Evolutionary conservation across 2,113 vertebrate genomes (phyloP), one percentile per base, ranked within the genome.

Genomic region (Platichthys flesus): DNA sequence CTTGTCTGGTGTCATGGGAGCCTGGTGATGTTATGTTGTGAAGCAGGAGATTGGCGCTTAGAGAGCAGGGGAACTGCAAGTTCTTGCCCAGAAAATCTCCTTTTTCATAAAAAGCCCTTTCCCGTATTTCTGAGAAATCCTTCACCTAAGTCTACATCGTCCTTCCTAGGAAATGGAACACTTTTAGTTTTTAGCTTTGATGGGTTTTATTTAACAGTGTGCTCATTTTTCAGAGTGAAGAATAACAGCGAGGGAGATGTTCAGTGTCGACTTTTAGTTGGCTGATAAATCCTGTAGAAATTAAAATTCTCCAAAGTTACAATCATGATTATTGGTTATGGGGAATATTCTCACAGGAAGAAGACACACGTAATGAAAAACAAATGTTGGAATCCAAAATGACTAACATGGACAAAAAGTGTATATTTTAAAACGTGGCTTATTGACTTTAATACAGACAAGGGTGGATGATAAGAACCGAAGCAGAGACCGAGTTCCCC

Each of bases 71-170:
- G 59, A 71, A 68, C 74, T 78, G 60, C 7, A 47, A 81, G 80
- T 88, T 68, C 67, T 60, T 77, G 47, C 47, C 55, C 57, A 74
- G 75, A 78, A 88, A 78, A 84, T 85, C 67, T 79, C 47, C 23
- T 77, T 85, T 49, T 79, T 85, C 51, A 76, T 55, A 60, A 85
- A 81, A 86, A 81, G 75, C 84, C 76, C 82, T 85, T 78, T 67
- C 63, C 69, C 61, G 55, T 81, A 70, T 71, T 85, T 84, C 72
- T 52, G 60, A 66, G 67, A 85, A 87, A 78, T 75, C 80, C 37
- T 78, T 68, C 73, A 51, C 24, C 68, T 81, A 79, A 79, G 74
- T 76, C 66, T n/a, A 57, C 71, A 67, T 63, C 59, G 78, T 82
- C 65, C 63, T 10, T 55, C 73, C 35, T 23, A 20, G 73, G 40